A percentile compares a stretch with the other conserved stretches of the same genome.
phyloP scores from a whole-genome alignment of 2,797 vertebrate genomes.

The Rhincodon typus region DNA sequence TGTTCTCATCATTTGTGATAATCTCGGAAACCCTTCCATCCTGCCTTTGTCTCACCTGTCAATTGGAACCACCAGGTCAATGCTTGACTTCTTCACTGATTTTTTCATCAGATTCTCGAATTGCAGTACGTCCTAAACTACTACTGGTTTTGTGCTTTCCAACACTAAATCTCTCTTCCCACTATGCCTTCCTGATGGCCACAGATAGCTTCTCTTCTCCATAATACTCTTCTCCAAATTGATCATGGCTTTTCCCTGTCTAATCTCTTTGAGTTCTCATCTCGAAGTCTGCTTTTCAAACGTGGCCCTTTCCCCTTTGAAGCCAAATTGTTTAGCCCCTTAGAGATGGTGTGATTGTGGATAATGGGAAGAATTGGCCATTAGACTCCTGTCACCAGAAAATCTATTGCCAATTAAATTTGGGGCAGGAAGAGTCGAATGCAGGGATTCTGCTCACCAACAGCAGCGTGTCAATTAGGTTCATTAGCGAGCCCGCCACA shows the following conservation, averaged over 20 bases:
- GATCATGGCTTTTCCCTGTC: not conserved
- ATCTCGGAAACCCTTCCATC: not conserved
- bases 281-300: not conserved
- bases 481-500: not conserved
- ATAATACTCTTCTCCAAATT: not conserved
- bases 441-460: not conserved
- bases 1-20: not conserved
- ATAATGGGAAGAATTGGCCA: too few species aligned
- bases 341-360: too few species aligned
- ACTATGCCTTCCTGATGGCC: not conserved
- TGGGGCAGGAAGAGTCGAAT: not conserved
- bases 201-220: not conserved
- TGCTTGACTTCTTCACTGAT: not conserved
- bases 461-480: not conserved
- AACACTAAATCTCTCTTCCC: not conserved
- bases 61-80: not conserved
- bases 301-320: not conserved
- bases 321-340: not conserved
- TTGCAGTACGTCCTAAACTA: not conserved
- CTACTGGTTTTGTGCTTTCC: not conserved
- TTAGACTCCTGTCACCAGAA: too few species aligned
- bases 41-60: not conserved
- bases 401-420: not conserved
- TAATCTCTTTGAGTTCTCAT: not conserved
- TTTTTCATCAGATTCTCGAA: not conserved